phyloP scores from a whole-genome alignment of 92 coral and sea anemone species.

The Montipora capitata region DNA sequence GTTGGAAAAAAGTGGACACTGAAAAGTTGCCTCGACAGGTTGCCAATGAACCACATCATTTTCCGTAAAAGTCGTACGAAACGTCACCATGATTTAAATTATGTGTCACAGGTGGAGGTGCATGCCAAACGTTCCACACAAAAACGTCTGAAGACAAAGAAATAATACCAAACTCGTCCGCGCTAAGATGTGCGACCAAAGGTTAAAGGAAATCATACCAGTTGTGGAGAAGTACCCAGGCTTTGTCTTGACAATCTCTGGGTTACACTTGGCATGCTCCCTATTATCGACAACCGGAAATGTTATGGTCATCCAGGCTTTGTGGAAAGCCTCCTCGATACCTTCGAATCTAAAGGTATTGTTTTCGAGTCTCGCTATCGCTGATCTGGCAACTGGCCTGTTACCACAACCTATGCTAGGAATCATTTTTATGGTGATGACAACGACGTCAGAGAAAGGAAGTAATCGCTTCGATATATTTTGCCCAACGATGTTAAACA shows the following conservation, averaged over 20 bases:
- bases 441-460: not conserved
- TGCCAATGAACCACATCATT: not conserved
- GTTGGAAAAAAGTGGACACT: not conserved
- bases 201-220: not conserved
- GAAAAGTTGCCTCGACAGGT: too few species aligned
- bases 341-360: conserved; percentile 39
- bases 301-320: not conserved
- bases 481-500: conserved; percentile 17
- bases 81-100: too few species aligned
- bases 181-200: not conserved
- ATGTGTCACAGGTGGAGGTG: too few species aligned
- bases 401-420: conserved; percentile 7
- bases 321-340: conserved; percentile 45
- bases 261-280: not conserved
- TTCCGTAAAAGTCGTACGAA: too few species aligned
- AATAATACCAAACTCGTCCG: not conserved
- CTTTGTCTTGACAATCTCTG: not conserved
- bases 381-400: conserved; percentile 49
- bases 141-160: too few species aligned
- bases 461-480: not conserved
- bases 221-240: not conserved
- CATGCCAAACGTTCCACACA: too few species aligned
- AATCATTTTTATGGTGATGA: not conserved
- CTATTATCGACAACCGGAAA: not conserved
- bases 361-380: conserved; percentile 22